Conservation (phyloP, 2,113 vertebrate species). For the Sinocyclocheilus maitianheensis region DNA sequence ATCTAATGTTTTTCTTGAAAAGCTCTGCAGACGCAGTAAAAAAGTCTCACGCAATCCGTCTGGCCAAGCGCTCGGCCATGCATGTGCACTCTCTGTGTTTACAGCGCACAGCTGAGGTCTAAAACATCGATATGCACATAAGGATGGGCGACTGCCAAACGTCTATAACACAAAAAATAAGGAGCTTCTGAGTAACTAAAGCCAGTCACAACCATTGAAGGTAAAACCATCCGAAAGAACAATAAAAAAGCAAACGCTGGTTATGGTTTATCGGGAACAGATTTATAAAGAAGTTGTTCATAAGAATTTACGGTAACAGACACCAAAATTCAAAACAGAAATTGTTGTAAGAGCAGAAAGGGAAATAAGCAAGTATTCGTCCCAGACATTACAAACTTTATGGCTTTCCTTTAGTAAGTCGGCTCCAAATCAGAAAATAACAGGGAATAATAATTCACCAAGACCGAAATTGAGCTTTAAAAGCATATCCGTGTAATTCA, state of each 20-base stretch:
- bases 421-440: slow-evolving; percentile 44
- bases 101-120: slow-evolving; percentile 46
- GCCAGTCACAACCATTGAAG: slow-evolving; percentile 58
- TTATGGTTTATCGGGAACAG: slow-evolving; percentile 67
- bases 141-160: slow-evolving; percentile 45
- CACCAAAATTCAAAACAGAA: slow-evolving; percentile 60
- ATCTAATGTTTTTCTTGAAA: slow-evolving; percentile 73
- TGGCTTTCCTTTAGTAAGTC: slow-evolving; percentile 36
- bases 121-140: slow-evolving; percentile 41
- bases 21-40: slow-evolving; percentile 66
- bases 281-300: slow-evolving; percentile 45
- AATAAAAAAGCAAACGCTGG: slow-evolving; percentile 54
- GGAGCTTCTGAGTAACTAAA: slow-evolving; percentile 56
- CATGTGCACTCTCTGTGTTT: slow-evolving; percentile 50
- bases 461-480: slow-evolving; percentile 29
- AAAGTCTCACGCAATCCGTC: slow-evolving; percentile 67
- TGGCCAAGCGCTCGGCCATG: slow-evolving; percentile 59
- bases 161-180: slow-evolving; percentile 17
- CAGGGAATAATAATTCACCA: slow-evolving; percentile 26
- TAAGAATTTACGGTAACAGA: slow-evolving; percentile 50
- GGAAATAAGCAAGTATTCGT: slow-evolving; percentile 47
- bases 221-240: slow-evolving; percentile 50
- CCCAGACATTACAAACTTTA: slow-evolving; percentile 38
- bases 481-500: slow-evolving; percentile 35
- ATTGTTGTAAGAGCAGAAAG: slow-evolving; percentile 42